Base-by-base conservation (phyloP, 2,888 invertebrate species). In the Meganola albula region DNA sequence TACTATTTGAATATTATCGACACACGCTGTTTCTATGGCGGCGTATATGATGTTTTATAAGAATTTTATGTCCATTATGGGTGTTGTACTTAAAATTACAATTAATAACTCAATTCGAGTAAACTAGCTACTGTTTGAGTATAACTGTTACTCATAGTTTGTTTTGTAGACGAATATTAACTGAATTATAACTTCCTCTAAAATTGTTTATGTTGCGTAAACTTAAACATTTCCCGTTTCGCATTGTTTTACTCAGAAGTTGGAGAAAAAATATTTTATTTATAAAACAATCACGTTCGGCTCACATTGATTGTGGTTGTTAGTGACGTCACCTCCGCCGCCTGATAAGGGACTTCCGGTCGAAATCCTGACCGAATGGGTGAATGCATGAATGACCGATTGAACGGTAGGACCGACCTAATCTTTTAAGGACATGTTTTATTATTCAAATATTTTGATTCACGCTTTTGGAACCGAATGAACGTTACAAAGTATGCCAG, bases 261-360 rank as follows among this genome's bases (percentile, higher is more conserved):
- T 50, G 47, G 50, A 58, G 55, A 60, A 66, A 63, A 65, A 59
- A 58, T 39, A 53, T 59, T 72, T 66, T 82, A 79, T 83, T 84
- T 78, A 77, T 79, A 82, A 65, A 74, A 76, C 74, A 68, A 71
- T 80, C 84, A 84, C 84, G 84, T 83, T 69, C 74, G 63, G 52
- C 54, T 69, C 67, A 61, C 60, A 59, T 63, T 74, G 75, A 75
- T 77, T 79, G 73, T 66, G 58, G 20, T 7, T 20, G 20, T 20
- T 45, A 9, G 53, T 82, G 79, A 78, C 80, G 83, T 84, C 82
- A 84, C 66, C 69, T 80, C 82, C 80, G 74, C 50, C 58, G 64
- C 75, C 69, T 74, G 83, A 83, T 83, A 84, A 83, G 82, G 78
- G 53, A 69, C 76, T 83, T 83, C 84, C 83, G 82, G 74, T 69